Evolutionary conservation across 2,888 invertebrate species (phyloP).

Genomic region (Tetragonula carbonaria): DNA sequence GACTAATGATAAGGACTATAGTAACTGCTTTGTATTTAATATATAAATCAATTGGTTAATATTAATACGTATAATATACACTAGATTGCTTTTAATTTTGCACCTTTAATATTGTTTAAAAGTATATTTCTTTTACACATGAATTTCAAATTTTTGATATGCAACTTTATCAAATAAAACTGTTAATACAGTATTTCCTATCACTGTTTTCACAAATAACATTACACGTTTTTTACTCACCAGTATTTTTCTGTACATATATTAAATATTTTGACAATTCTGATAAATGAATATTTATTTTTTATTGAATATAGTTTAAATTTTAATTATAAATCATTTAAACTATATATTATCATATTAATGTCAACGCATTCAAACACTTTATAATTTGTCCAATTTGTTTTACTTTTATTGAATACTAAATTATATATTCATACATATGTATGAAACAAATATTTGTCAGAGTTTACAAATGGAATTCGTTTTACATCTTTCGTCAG

Average conservation of each 20-base stretch:
- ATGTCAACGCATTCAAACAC: conserved; percentile 25
- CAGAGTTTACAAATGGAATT: conserved; percentile 54
- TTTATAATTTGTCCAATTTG: conserved; percentile 20
- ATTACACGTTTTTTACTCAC: conserved; percentile 44
- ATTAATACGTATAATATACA: conserved; percentile 12
- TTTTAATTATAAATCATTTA: conserved; percentile 20
- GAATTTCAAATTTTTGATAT: conserved; percentile 42
- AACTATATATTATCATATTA: conserved; percentile 24
- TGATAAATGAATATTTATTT: conserved; percentile 7
- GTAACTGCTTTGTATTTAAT: conserved; percentile 2
- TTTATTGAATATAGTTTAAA: conserved; percentile 18
- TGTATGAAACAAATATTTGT: conserved; percentile 50
- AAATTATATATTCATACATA: conserved; percentile 29
- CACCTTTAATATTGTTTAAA: conserved; percentile 23
- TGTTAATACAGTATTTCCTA: conserved; percentile 28
- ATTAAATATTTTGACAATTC: conserved; percentile 28
- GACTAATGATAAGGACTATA: conserved; percentile 1
- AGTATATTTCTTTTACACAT: conserved; percentile 10
- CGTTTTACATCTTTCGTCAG: conserved; percentile 44
- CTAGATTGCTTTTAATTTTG: conserved; percentile 27
- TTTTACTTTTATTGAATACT: conserved; percentile 30
- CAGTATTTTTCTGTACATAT: conserved; percentile 58
- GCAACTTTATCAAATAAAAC: conserved; percentile 32
- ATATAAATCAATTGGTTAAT: conserved; percentile 11
- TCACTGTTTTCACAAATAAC: conserved; percentile 39